Percentiles rank a stretch among this genome's conserved stretches.
These are phyloP conservation scores for Sus cebifrons DNA, from an alignment of 2,797 vertebrate species.

Conservation along the genomic window DNA sequence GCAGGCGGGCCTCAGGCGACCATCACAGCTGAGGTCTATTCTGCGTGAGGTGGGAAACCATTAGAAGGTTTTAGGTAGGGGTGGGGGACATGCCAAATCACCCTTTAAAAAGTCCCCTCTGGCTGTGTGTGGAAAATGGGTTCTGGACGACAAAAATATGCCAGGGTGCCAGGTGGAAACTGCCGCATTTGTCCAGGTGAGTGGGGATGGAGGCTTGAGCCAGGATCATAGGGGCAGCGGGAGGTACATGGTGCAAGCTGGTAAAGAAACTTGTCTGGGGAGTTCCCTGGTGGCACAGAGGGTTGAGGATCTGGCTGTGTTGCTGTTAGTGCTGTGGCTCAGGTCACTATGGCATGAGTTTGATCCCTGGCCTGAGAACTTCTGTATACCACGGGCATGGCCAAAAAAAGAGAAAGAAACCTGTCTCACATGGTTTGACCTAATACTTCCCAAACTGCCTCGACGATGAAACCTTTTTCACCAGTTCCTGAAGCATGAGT, in stretches of 20 bases:
- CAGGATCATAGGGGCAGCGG: not conserved
- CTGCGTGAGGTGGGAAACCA: not conserved
- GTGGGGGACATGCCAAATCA: not conserved
- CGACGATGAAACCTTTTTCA: not conserved
- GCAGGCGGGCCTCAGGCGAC: fast-evolving
- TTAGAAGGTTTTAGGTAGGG: not conserved
- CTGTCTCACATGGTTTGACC: not conserved
- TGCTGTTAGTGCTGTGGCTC: too few relatives aligned
- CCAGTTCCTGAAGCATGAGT: not conserved
- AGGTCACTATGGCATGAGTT: too few relatives aligned
- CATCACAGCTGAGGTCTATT: not conserved
- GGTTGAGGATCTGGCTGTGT: too few relatives aligned
- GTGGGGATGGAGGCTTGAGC: not conserved
- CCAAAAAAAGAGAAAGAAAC: too few relatives aligned
- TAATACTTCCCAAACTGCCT: not conserved
- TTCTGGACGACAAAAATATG: not conserved
- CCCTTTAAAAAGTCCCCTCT: not conserved
- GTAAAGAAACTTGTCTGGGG: not conserved
- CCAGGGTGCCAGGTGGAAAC: not conserved
- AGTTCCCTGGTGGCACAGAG: too few relatives aligned
- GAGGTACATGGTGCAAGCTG: not conserved
- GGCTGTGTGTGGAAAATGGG: not conserved
- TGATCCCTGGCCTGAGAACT: too few relatives aligned
- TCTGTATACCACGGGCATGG: too few relatives aligned
- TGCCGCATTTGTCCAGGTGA: not conserved